phyloP scores from a whole-genome alignment of 2,888 invertebrate genomes.

The Piscicola geometra region DNA sequence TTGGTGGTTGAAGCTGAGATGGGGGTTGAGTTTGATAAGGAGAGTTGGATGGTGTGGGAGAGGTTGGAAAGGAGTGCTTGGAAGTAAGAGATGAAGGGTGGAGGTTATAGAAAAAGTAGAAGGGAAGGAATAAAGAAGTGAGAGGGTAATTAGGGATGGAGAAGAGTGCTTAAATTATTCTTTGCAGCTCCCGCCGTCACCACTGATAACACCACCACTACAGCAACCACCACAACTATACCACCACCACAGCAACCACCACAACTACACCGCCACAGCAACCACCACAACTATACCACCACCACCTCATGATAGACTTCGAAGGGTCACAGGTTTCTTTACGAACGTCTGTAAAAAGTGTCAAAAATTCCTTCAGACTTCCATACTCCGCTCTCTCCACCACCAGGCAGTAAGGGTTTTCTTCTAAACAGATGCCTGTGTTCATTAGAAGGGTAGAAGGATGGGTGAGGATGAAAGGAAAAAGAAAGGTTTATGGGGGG shows the following conservation, averaged over 20 bases:
- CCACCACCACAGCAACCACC: background rate
- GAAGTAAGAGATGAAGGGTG: too few relatives aligned
- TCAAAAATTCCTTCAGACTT: slow-evolving; percentile 15
- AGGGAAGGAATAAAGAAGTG: too few relatives aligned
- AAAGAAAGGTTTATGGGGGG: background rate
- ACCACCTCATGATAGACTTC: background rate
- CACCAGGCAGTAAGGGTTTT: slow-evolving; percentile 27
- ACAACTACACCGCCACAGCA: background rate
- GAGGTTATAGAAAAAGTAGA: too few relatives aligned
- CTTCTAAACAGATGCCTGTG: slow-evolving; percentile 21
- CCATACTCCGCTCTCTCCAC: slow-evolving; percentile 9
- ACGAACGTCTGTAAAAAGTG: background rate
- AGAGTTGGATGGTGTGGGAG: background rate
- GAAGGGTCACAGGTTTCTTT: background rate
- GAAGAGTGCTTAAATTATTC: too few relatives aligned
- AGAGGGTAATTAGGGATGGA: too few relatives aligned
- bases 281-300: too few relatives aligned
- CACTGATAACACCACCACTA: background rate
- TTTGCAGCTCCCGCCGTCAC: too few relatives aligned
- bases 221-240: background rate
- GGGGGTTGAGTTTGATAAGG: background rate
- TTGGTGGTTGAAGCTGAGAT: too few relatives aligned
- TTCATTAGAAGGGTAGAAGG: background rate
- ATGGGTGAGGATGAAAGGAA: too few relatives aligned
- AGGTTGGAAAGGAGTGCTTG: too few relatives aligned